Conservation (phyloP, 1,140 invertebrate species). For the Saxidomus purpurata region DNA sequence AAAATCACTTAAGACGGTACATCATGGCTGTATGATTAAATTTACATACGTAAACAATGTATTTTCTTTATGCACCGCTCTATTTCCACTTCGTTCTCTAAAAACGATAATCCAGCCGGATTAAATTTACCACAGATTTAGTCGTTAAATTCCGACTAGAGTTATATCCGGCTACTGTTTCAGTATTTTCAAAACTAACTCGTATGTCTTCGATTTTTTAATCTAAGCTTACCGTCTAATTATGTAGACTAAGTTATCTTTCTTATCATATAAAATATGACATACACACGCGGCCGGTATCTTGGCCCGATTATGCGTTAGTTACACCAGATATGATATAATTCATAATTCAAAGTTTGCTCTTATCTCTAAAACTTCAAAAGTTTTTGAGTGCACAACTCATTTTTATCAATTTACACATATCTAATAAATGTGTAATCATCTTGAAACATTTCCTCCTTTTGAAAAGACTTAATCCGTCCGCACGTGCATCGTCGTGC, state of each 20-base stretch:
- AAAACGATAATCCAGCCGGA: not conserved
- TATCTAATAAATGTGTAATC: conserved; percentile 33
- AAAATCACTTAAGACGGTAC: conserved; percentile 21
- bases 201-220: too few species aligned
- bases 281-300: not conserved
- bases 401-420: conserved; percentile 2
- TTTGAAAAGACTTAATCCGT: not conserved
- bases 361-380: not conserved
- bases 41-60: conserved; percentile 13
- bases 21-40: not conserved
- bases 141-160: not conserved
- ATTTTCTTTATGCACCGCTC: not conserved
- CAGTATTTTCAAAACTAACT: too few species aligned
- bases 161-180: too few species aligned
- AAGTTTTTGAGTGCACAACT: not conserved
- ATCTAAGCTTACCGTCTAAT: not conserved
- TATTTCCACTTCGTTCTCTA: not conserved
- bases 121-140: not conserved
- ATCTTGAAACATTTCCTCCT: not conserved
- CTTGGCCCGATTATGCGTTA: not conserved
- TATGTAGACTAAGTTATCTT: not conserved
- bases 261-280: conserved; percentile 20
- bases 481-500: not conserved
- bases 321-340: conserved; percentile 1
- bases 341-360: not conserved